These are phyloP conservation scores for Magallana gigas DNA, from an alignment of 1,140 invertebrate species.

Conservation along the genomic window DNA sequence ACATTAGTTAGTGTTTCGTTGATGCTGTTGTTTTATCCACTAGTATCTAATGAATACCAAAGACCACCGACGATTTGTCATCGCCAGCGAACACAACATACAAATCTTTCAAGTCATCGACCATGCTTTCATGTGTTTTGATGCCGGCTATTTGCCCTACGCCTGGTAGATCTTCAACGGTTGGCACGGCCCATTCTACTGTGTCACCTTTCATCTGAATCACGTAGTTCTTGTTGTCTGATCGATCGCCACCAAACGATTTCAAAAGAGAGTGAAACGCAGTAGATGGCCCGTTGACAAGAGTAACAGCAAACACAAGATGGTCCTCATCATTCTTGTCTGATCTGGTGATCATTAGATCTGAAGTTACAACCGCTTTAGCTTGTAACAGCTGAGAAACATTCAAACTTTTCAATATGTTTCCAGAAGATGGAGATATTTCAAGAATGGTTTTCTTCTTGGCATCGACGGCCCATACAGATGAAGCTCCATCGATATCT, in stretches of 20 bases:
- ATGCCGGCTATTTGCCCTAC: conserved; percentile 62
- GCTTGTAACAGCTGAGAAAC: conserved; percentile 32
- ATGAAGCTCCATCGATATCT: not conserved
- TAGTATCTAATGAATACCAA: conserved; percentile 5
- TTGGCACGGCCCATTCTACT: conserved; percentile 56
- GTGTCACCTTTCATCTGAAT: conserved; percentile 18
- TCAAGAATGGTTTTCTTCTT: conserved; percentile 46
- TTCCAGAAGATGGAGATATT: conserved; percentile 41
- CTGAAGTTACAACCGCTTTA: conserved; percentile 56
- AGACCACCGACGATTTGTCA: not conserved
- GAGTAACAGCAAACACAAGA: conserved; percentile 12
- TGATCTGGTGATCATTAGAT: conserved; percentile 50
- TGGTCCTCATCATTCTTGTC: conserved; percentile 1
- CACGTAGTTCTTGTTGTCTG: conserved; percentile 31
- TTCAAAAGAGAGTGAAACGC: not conserved
- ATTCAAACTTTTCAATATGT: conserved; percentile 51
- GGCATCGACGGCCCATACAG: conserved; percentile 49
- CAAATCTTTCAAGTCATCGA: not conserved
- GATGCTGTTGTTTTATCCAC: no score
- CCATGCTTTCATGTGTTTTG: not conserved
- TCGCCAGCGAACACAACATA: conserved; percentile 14
- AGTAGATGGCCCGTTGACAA: not conserved
- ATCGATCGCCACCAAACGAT: not conserved
- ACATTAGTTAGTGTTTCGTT: no score
- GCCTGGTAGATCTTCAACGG: conserved; percentile 53